Base-by-base conservation (phyloP, 1,140 invertebrate species). In the Habropoda laboriosa region DNA sequence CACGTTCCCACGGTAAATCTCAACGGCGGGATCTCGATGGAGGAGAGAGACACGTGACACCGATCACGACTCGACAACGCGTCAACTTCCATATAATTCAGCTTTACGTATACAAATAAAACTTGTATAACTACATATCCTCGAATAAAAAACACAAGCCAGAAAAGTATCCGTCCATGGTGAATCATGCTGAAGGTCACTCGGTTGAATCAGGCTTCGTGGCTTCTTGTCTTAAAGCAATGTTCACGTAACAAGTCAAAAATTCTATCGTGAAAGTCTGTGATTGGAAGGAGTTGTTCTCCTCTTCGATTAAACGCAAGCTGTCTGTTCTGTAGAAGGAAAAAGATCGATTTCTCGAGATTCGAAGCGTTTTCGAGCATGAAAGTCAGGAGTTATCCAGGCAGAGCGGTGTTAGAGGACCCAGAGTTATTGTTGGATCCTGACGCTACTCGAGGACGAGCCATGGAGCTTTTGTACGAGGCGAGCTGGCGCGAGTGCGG, bases 371-470 rank as follows among this genome's bases (percentile, higher is more conserved):
- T n/a, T 32, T 4, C 16, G 1, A 63, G 3, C n/a, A 97, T 97
- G 96, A 96, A 96, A 94, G 96, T 97, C 63, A 95, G 96, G 92
- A 95, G 96, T 87, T 96, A 97, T 92, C 96, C 96, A 21, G 96
- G 96, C 73, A 95, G 96, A 92, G 96, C 95, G 55, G 96, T 96
- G 16, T 72, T 92, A 42, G 92, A 93, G 88, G 94, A 94, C 68
- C 92, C 94, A 32, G 94, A 94, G 84, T 85, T 94, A 45, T 89
- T 94, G 18, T 92, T 96, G 91, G 95, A 96, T 45, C 92, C 91
- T 75, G 95, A 96, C 90, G 95, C 95, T 7, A 93, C 92, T 35
- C 84, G 94, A 91, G 89, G 95, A 91, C 88, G 93, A 47, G 93
- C 93, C 3, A 96, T 96, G 95, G 96, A 96, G 80, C 93, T 96